Percentiles rank a stretch among this genome's conserved stretches.
Evolutionary conservation across 1,140 invertebrate species (phyloP).

Genomic region (Sycophila sp.): DNA sequence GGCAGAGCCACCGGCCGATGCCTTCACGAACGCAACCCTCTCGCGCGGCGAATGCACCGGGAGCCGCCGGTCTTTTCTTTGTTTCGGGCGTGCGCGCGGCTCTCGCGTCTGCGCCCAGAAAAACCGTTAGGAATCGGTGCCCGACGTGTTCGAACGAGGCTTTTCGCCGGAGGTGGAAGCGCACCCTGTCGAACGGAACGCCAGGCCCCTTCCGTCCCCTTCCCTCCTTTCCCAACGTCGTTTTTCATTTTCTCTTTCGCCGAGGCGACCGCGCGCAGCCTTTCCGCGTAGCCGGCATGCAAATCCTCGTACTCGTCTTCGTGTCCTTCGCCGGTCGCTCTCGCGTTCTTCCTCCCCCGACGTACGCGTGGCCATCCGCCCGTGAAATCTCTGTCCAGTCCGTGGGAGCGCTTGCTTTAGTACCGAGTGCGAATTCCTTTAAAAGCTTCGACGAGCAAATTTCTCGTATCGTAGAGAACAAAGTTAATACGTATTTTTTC

Average conservation of each 20-base stretch:
- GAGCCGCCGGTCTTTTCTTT: slow-evolving; percentile 1
- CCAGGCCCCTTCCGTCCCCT: neutral
- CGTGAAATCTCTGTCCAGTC: too few relatives aligned
- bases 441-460: too few relatives aligned
- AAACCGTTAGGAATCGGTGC: slow-evolving; percentile 36
- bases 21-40: too few relatives aligned
- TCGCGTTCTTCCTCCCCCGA: slow-evolving; percentile 1
- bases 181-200: neutral
- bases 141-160: neutral
- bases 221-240: neutral
- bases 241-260: neutral
- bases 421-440: too few relatives aligned
- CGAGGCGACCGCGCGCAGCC: neutral
- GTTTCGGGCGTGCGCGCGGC: neutral
- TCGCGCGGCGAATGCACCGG: slow-evolving; percentile 1
- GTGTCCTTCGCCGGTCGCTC: neutral
- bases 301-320: neutral
- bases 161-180: neutral
- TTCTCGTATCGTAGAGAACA: too few relatives aligned
- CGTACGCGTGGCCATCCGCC: too few relatives aligned
- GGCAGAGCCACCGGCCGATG: neutral
- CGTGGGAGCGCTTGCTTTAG: too few relatives aligned
- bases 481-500: too few relatives aligned
- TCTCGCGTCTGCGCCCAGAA: neutral
- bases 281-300: neutral